Conservation (phyloP, 1,140 invertebrate species). For the Berghia stephanieae region DNA sequence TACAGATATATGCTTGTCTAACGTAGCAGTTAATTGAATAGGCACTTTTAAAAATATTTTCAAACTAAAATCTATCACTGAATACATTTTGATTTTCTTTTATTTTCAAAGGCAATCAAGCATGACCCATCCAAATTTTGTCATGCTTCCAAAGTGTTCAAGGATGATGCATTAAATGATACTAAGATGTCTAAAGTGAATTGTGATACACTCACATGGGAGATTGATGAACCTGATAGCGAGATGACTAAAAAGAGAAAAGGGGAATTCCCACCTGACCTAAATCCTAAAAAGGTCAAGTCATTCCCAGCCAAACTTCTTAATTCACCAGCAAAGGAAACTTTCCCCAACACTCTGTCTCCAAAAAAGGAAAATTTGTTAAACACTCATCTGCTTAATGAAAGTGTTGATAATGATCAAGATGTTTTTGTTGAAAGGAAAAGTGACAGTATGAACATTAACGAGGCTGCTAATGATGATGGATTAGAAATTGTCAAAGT, state of each 20-base stretch:
- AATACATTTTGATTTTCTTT: background rate
- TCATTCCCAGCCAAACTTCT: background rate
- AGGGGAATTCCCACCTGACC: conserved; percentile 42
- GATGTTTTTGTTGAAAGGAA: background rate
- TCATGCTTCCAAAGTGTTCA: conserved; percentile 49
- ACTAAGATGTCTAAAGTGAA: background rate
- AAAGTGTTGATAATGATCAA: background rate
- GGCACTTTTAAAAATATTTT: background rate
- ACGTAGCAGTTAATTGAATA: background rate
- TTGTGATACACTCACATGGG: conserved; percentile 45
- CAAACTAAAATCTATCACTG: background rate
- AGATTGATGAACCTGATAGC: conserved; percentile 43
- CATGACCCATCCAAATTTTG: conserved; percentile 56
- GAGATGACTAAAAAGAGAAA: conserved; percentile 50
- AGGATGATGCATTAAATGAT: conserved; percentile 33
- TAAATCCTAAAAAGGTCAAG: background rate
- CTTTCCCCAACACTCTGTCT: too few species aligned
- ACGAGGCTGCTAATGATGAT: background rate
- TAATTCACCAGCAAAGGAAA: conserved; percentile 5
- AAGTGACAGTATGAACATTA: too few species aligned
- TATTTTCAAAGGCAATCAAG: conserved; percentile 37
- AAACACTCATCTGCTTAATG: background rate
- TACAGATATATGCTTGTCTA: background rate
- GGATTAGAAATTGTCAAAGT: conserved; percentile 23
- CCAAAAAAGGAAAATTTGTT: background rate